Evolutionary conservation across 1,140 invertebrate genomes (phyloP).

Genomic region (Pseudomyrmex sp.): DNA sequence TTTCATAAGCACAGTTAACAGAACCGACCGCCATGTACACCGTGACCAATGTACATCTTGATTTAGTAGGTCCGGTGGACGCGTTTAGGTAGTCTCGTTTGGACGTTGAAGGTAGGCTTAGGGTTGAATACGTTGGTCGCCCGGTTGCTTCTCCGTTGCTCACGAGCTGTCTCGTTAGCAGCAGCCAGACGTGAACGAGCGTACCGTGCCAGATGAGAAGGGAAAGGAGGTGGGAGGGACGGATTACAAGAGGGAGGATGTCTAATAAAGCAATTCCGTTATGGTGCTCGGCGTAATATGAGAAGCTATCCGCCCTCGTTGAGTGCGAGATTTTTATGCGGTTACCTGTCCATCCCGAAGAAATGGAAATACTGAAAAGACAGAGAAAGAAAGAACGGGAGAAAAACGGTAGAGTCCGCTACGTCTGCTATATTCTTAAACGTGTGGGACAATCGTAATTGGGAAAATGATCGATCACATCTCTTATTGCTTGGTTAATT

Average conservation of each 20-base stretch:
- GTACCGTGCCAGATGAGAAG: constrained; percentile 63
- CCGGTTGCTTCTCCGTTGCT: constrained; percentile 75
- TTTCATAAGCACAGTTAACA: constrained; percentile 85
- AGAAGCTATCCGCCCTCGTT: constrained; percentile 81
- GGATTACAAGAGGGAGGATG: constrained; percentile 58
- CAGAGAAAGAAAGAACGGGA: neutral
- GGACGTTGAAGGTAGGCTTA: constrained; percentile 74
- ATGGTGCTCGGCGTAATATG: constrained; percentile 82
- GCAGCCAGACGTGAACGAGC: constrained; percentile 72
- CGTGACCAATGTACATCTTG: constrained; percentile 86
- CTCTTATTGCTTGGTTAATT: neutral
- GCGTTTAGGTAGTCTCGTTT: constrained; percentile 77
- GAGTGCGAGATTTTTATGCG: constrained; percentile 73
- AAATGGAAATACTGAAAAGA: constrained; percentile 40
- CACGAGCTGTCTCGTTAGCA: constrained; percentile 83
- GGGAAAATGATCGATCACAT: neutral
- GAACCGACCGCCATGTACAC: constrained; percentile 81
- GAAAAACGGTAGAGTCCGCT: neutral
- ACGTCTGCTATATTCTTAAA: no score
- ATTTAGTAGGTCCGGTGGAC: constrained; percentile 84
- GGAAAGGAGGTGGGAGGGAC: constrained; percentile 22
- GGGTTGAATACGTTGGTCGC: constrained; percentile 71
- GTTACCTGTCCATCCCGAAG: constrained; percentile 69
- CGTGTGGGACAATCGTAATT: no score
- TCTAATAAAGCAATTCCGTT: constrained; percentile 85